Base-by-base conservation (phyloP, 2,888 invertebrate species). In the Tyria jacobaeae region DNA sequence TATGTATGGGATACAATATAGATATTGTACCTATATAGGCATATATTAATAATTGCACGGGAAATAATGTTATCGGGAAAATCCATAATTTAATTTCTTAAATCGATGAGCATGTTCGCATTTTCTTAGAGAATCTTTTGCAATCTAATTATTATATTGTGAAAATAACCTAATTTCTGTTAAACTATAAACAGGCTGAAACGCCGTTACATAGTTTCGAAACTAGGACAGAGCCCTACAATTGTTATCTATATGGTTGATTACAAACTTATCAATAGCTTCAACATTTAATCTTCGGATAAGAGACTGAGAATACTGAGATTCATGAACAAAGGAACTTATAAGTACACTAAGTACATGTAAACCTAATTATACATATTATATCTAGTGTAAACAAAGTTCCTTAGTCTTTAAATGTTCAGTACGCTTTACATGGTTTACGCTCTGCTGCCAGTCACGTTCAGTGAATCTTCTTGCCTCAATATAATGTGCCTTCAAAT, bases 341-440 rank as follows among this genome's bases (percentile, higher is more conserved):
- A 21, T 57, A 65, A 58, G 47, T 39, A 56, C 56, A 44, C 60
- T 60, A 64, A 5, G 12, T 15, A 10, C 31, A 49, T 58, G 51
- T 56, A 52, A 68, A 62, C 54, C 62, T 54, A 44, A 63, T 65
- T 64, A 70, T 58, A 74, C 51, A 44, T 37, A n/a, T 25, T 52
- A 62, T 57, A 56, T 62, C 21, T 63, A 47, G 59, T 64, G 60
- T 41, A 65, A 67, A 73, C 63, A 62, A 68, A 74, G 63, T 67
- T 73, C 73, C 76, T 70, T 65, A 75, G 67, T 66, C 75, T 79
- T 76, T 71, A 31, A 80, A 75, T 78, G 74, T 78, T 73, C 69
- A 73, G 73, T 72, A 78, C 80, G 78, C 81, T 85, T 85, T 90
- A 87, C 88, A 92, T 88, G 91, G 89, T 92, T 93, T 83, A 93